A percentile compares a stretch with the other conserved stretches of the same genome.
phyloP scores from a whole-genome alignment of 2,888 invertebrate genomes.

The Drosophila mulleri region DNA sequence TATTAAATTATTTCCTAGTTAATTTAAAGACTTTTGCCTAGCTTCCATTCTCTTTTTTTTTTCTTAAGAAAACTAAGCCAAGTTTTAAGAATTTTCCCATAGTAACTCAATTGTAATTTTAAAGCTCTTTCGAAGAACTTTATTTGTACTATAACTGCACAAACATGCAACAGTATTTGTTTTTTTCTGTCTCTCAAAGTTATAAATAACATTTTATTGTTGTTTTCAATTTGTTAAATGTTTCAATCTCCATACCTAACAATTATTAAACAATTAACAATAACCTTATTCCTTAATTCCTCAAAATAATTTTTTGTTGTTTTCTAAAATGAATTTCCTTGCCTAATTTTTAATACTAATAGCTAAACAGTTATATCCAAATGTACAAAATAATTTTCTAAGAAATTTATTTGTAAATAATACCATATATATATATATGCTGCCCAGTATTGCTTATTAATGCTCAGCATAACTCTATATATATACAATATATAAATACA shows the following conservation, averaged over 20 bases:
- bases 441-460: slow-evolving; percentile 68
- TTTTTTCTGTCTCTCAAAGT: slow-evolving; percentile 10
- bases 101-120: slow-evolving; percentile 19
- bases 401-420: slow-evolving; percentile 58
- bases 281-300: not conserved
- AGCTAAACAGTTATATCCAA: slow-evolving; percentile 13
- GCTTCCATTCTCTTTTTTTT: slow-evolving; percentile 6
- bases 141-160: slow-evolving; percentile 42
- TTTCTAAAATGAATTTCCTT: slow-evolving; percentile 12
- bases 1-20: not conserved
- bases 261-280: slow-evolving; percentile 1
- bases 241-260: slow-evolving; percentile 35
- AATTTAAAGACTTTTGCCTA: slow-evolving; percentile 9
- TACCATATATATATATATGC: slow-evolving; percentile 29
- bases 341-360: slow-evolving; percentile 16
- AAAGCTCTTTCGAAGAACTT: slow-evolving; percentile 11
- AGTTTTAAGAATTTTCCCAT: slow-evolving; percentile 1
- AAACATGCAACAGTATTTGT: slow-evolving; percentile 25
- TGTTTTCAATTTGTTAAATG: slow-evolving; percentile 58
- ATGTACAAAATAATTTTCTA: slow-evolving; percentile 7
- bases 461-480: slow-evolving; percentile 55
- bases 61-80: not conserved
- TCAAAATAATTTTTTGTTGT: slow-evolving; percentile 11
- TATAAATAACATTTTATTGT: slow-evolving; percentile 51
- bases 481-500: slow-evolving; percentile 3